Conservation (phyloP, 1,140 invertebrate genomes). For the Plectrocnemia conspersa region DNA sequence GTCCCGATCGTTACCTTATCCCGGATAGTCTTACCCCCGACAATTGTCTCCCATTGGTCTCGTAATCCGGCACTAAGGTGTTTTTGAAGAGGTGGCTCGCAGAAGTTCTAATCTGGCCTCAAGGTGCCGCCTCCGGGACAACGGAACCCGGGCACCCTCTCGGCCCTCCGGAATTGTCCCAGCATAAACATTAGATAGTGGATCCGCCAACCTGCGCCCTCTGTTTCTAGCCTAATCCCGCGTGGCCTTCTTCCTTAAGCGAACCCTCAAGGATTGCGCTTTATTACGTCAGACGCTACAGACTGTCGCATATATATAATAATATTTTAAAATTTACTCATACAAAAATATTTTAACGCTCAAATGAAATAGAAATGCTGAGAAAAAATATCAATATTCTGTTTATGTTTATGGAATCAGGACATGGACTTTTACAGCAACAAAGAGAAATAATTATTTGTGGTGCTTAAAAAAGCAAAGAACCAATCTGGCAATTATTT, state of each 20-base stretch:
- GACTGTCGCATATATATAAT: slow-evolving; percentile 10
- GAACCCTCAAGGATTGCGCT: slow-evolving; percentile 25
- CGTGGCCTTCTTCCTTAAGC: slow-evolving; percentile 33
- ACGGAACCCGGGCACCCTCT: slow-evolving; percentile 6
- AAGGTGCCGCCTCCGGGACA: too few relatives aligned
- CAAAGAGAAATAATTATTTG: too few relatives aligned
- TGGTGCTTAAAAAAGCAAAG: too few relatives aligned
- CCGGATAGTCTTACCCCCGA: slow-evolving; percentile 10
- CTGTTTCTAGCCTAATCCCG: slow-evolving; percentile 30
- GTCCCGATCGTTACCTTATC: too few relatives aligned
- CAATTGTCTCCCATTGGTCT: slow-evolving; percentile 22
- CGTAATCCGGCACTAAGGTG: slow-evolving; percentile 35
- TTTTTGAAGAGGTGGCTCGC: slow-evolving; percentile 29
- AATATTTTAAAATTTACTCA: too few relatives aligned
- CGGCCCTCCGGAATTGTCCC: slow-evolving; percentile 18
- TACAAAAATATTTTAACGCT: too few relatives aligned
- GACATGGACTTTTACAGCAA: too few relatives aligned
- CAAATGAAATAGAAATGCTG: too few relatives aligned
- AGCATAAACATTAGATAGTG: slow-evolving; percentile 31
- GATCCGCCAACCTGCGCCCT: slow-evolving; percentile 30
- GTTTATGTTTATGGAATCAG: too few relatives aligned
- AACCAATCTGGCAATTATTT: too few relatives aligned
- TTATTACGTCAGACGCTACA: slow-evolving; percentile 5
- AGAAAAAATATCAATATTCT: too few relatives aligned
- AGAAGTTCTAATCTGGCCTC: slow-evolving; percentile 34